Percentiles rank a stretch among this genome's conserved stretches.
Evolutionary conservation across 2,113 vertebrate genomes (phyloP).

Genomic region (Eleginops maclovinus): DNA sequence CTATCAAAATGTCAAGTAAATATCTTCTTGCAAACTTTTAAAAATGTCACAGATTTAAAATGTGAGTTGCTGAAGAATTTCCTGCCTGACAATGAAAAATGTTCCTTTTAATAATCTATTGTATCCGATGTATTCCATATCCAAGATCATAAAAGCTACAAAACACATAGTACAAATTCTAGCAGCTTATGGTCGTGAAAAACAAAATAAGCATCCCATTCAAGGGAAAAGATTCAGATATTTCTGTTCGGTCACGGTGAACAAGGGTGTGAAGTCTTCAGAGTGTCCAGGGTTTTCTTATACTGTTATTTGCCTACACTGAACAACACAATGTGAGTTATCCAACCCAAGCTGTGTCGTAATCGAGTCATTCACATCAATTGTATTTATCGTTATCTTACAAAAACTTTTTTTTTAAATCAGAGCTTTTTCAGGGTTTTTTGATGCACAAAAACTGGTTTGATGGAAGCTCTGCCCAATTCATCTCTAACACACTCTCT

Average conservation of each 20-base stretch:
- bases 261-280: slow-evolving; percentile 32
- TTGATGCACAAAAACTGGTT: neutral
- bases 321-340: slow-evolving; percentile 31
- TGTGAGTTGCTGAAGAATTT: neutral
- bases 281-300: slow-evolving; percentile 33
- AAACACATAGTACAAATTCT: accelerated
- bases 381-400: neutral
- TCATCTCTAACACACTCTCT: neutral
- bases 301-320: slow-evolving; percentile 46
- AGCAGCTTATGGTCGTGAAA: neutral
- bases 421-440: neutral
- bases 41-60: slow-evolving; percentile 45
- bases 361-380: slow-evolving; percentile 23
- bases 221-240: slow-evolving; percentile 3
- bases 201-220: slow-evolving; percentile 10
- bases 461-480: neutral
- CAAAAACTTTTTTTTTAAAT: neutral
- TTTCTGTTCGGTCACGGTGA: slow-evolving; percentile 26
- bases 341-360: slow-evolving; percentile 25
- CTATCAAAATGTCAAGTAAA: slow-evolving; percentile 46
- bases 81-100: neutral
- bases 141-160: neutral
- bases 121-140: neutral
- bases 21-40: slow-evolving; percentile 33
- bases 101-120: neutral